A percentile compares a stretch with the other conserved stretches of the same genome.
Evolutionary conservation across 2,797 vertebrate genomes (phyloP).

Genomic region (Poeciliopsis paucimaculata): DNA sequence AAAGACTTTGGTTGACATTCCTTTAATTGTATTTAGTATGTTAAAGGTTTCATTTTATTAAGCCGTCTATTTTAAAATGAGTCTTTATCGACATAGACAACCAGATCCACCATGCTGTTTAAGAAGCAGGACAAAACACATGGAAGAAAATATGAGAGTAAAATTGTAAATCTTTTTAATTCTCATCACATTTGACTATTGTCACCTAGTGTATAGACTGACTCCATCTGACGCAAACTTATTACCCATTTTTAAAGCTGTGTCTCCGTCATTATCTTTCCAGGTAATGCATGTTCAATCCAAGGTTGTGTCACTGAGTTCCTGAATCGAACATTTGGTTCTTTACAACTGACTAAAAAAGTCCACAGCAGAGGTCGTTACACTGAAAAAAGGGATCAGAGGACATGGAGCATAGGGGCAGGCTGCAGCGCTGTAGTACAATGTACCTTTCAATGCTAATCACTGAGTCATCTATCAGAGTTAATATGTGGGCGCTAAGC

Average conservation of each 20-base stretch:
- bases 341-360: constrained; percentile 47
- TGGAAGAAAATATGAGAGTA: background rate
- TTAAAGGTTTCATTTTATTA: background rate
- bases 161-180: background rate
- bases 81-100: background rate
- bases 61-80: background rate
- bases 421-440: constrained; percentile 53
- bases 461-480: constrained; percentile 83
- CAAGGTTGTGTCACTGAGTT: constrained; percentile 38
- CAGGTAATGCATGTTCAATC: constrained; percentile 46
- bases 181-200: background rate
- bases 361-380: constrained; percentile 63
- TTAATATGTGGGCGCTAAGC: constrained; percentile 82
- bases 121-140: background rate
- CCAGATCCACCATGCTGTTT: background rate
- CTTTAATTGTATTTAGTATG: background rate
- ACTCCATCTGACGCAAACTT: background rate
- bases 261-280: constrained; percentile 21
- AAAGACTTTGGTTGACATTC: background rate
- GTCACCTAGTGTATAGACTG: background rate
- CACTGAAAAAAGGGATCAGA: constrained; percentile 58
- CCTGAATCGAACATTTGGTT: constrained; percentile 56
- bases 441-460: constrained; percentile 78
- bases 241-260: background rate
- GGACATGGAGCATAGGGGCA: constrained; percentile 47